A percentile compares a stretch with the other conserved stretches of the same genome.
Evolutionary conservation across 1,140 invertebrate species (phyloP).

Genomic region (Nasonia longicornis): DNA sequence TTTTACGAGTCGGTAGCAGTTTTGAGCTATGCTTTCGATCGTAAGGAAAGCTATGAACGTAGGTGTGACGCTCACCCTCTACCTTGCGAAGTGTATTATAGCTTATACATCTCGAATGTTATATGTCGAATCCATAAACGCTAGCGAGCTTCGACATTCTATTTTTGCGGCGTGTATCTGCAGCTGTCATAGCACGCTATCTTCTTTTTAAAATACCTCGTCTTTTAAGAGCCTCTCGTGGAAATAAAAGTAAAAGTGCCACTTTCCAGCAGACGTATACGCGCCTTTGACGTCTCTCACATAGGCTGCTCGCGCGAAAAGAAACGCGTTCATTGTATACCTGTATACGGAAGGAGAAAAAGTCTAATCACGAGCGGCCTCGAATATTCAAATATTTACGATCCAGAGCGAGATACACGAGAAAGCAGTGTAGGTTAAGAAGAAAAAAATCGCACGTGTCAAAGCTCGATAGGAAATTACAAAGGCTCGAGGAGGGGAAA

Average conservation of each 20-base stretch:
- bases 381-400: too few species aligned
- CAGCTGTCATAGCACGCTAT: neutral
- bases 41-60: constrained; percentile 25
- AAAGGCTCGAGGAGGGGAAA: neutral
- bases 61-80: neutral
- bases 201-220: constrained; percentile 16
- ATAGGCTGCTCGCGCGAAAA: neutral
- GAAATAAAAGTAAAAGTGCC: constrained; percentile 14
- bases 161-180: constrained; percentile 15
- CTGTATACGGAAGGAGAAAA: neutral
- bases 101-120: neutral
- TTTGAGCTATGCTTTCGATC: constrained; percentile 28
- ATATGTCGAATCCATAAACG: constrained; percentile 10
- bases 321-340: neutral
- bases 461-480: neutral
- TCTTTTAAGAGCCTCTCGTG: neutral
- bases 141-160: constrained; percentile 6
- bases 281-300: neutral
- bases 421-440: too few species aligned
- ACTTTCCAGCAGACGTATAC: neutral
- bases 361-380: neutral
- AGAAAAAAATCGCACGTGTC: too few species aligned
- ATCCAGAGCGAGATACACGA: too few species aligned
- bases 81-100: too few species aligned
- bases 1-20: constrained; percentile 23